These are phyloP conservation scores for Epizoanthus illoricatus DNA, from an alignment of 92 coral and sea anemone species.

Conservation along the genomic window DNA sequence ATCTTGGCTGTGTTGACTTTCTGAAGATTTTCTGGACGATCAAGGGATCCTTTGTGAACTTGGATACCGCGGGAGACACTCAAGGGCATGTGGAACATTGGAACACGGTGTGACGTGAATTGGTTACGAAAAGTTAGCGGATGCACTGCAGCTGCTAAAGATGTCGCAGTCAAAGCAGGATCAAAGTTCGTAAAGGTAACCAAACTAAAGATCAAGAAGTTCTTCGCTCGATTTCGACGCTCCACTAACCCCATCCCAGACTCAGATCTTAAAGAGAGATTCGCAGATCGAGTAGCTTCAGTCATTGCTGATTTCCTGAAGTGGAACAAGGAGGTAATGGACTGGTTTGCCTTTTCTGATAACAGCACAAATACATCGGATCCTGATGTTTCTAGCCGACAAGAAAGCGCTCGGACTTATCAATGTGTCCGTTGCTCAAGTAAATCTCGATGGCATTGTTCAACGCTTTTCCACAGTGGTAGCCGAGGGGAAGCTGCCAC, in stretches of 20 bases:
- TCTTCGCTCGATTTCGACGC: too few species aligned
- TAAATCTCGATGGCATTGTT: slow-evolving; percentile 34
- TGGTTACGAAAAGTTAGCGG: too few species aligned
- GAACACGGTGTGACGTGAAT: slow-evolving; percentile 20
- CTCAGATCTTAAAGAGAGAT: slow-evolving; percentile 48
- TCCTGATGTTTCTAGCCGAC: slow-evolving; percentile 39
- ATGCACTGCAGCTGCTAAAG: too few species aligned
- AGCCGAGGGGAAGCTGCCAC: slow-evolving; percentile 31
- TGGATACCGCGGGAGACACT: slow-evolving; percentile 56
- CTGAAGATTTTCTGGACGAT: slow-evolving; percentile 55
- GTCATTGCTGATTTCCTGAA: slow-evolving; percentile 15
- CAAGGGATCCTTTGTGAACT: slow-evolving; percentile 41
- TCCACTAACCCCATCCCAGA: slow-evolving; percentile 23
- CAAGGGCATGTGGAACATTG: slow-evolving; percentile 62
- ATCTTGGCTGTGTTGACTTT: slow-evolving; percentile 44
- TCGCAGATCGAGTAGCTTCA: slow-evolving; percentile 46
- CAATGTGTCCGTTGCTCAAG: slow-evolving; percentile 9
- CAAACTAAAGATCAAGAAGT: too few species aligned
- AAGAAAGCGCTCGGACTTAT: slow-evolving; percentile 33
- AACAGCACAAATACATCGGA: neutral
- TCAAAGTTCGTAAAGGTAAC: too few species aligned
- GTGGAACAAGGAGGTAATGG: slow-evolving; percentile 34
- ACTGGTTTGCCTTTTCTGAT: slow-evolving; percentile 15
- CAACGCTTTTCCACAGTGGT: neutral
- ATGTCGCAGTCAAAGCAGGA: too few species aligned